Percentiles rank a stretch among this genome's conserved stretches.
phyloP scores from a whole-genome alignment of 2,888 invertebrate species.

The Geotrupes spiniger region DNA sequence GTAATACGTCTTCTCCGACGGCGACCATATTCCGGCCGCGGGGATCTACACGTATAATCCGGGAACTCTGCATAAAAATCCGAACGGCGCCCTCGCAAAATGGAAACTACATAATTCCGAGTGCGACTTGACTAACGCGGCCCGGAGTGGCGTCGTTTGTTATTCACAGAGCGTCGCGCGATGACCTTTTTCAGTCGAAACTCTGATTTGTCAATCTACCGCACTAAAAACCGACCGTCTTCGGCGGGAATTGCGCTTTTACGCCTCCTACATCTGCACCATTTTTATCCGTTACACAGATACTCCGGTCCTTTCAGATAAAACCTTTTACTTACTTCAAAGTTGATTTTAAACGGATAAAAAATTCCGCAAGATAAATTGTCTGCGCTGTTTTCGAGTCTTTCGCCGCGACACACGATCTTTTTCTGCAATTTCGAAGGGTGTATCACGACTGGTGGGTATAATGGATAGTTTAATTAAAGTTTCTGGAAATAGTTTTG shows the following conservation, averaged over 20 bases:
- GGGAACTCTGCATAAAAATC: conserved; percentile 22
- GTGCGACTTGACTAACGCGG: conserved; percentile 28
- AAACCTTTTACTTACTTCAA: conserved; percentile 20
- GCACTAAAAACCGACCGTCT: conserved; percentile 32
- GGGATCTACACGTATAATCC: neutral
- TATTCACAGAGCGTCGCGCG: conserved; percentile 36
- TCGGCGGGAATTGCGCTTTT: conserved; percentile 28
- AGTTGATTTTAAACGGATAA: conserved; percentile 15
- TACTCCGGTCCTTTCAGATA: conserved; percentile 28
- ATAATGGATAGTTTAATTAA: too few relatives aligned
- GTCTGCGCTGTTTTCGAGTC: neutral
- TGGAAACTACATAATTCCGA: conserved; percentile 33
- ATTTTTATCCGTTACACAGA: conserved; percentile 32
- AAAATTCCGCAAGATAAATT: conserved; percentile 9
- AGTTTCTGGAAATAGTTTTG: too few relatives aligned
- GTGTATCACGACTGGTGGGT: too few relatives aligned
- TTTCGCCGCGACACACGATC: too few relatives aligned
- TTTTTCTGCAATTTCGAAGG: too few relatives aligned
- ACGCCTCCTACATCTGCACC: conserved; percentile 35
- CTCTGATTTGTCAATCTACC: conserved; percentile 38
- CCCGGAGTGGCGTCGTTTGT: conserved; percentile 36
- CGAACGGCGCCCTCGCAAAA: conserved; percentile 23
- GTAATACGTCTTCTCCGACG: too few relatives aligned
- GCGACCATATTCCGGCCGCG: neutral
- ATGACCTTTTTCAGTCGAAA: conserved; percentile 34